Evolutionary conservation across 2,888 invertebrate genomes (phyloP).

Genomic region (Acrobasis suavella): DNA sequence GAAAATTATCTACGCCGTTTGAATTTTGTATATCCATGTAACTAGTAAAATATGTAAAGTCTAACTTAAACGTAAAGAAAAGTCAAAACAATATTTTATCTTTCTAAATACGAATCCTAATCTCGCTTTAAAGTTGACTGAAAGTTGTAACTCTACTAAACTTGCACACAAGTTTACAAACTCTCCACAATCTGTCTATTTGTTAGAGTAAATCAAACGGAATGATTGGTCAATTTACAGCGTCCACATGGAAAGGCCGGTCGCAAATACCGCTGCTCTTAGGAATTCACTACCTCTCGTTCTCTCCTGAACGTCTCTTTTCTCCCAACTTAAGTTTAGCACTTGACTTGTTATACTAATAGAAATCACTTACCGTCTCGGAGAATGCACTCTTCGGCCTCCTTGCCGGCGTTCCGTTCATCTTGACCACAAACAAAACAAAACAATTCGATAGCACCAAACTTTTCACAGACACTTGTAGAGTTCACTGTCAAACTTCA

Average conservation of each 20-base stretch:
- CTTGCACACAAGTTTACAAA: too few relatives aligned
- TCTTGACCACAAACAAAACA: constrained; percentile 64
- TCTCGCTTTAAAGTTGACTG: not conserved
- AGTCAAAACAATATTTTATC: not conserved
- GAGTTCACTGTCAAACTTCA: constrained; percentile 65
- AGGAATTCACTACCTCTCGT: constrained; percentile 21
- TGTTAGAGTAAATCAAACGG: constrained; percentile 24
- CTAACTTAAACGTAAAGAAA: too few relatives aligned
- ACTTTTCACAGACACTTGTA: constrained; percentile 77
- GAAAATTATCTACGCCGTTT: too few relatives aligned
- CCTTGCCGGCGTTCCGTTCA: constrained; percentile 77
- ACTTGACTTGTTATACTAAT: constrained; percentile 16
- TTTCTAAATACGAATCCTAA: not conserved
- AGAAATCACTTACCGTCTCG: constrained; percentile 63
- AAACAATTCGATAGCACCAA: constrained; percentile 63
- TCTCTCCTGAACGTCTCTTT: constrained; percentile 15
- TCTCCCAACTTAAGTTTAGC: constrained; percentile 20
- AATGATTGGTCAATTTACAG: constrained; percentile 28
- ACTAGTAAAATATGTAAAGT: too few relatives aligned
- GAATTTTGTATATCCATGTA: too few relatives aligned
- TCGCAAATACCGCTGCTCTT: constrained; percentile 30
- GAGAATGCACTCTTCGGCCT: constrained; percentile 77
- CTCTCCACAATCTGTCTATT: not conserved
- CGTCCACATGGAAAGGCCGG: constrained; percentile 28
- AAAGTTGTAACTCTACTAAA: not conserved